Evolutionary conservation across 2,113 vertebrate species (phyloP).

Genomic region (Microcebus tavaratra): DNA sequence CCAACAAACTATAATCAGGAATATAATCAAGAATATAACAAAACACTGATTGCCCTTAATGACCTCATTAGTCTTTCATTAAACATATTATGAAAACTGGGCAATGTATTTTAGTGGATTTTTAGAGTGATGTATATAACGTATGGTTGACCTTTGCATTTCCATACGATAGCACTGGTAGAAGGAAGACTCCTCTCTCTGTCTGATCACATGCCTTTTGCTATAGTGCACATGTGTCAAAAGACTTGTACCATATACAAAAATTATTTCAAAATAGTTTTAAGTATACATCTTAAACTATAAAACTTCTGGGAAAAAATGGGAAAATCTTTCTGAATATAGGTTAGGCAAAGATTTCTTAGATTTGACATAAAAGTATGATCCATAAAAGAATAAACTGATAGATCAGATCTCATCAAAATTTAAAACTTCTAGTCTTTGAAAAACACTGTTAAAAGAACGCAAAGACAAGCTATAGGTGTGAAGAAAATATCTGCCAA

Average conservation of each 20-base stretch:
- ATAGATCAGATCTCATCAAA: too few relatives aligned
- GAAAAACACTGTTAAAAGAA: too few relatives aligned
- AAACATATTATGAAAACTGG: constrained; percentile 54
- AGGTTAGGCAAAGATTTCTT: not conserved
- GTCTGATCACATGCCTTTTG: not conserved
- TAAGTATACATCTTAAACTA: not conserved
- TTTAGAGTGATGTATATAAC: not conserved
- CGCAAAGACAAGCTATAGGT: too few relatives aligned
- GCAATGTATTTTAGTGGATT: constrained; percentile 33
- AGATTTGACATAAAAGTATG: too few relatives aligned
- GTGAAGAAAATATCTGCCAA: too few relatives aligned
- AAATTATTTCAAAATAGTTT: not conserved
- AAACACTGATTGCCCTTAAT: constrained; percentile 77
- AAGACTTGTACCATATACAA: not conserved
- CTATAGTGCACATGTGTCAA: not conserved
- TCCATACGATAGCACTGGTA: not conserved
- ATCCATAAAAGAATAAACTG: too few relatives aligned
- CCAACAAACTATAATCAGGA: constrained; percentile 68
- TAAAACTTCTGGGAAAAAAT: not conserved
- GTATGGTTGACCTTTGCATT: constrained; percentile 22
- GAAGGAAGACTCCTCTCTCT: not conserved
- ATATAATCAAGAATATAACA: constrained; percentile 72
- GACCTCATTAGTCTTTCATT: constrained; percentile 72
- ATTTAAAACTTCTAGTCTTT: too few relatives aligned
- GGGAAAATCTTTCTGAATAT: not conserved